Percentiles rank a stretch among this genome's conserved stretches.
phyloP scores from a whole-genome alignment of 2,113 vertebrate species.

The Machaerirhynchus nigripectus region DNA sequence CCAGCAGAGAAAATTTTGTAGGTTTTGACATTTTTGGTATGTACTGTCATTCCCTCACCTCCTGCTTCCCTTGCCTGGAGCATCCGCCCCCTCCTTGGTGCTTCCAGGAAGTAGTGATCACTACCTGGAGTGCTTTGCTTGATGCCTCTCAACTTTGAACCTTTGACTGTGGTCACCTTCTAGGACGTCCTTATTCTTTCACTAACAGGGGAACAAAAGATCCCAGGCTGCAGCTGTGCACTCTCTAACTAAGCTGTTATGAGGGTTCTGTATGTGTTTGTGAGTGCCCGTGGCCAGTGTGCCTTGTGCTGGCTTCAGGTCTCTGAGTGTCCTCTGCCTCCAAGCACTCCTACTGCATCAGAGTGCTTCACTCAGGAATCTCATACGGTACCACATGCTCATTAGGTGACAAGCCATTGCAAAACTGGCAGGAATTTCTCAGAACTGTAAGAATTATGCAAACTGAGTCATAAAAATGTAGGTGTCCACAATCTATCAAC shows the following conservation, averaged over 20 bases:
- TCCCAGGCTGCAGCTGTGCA: background rate
- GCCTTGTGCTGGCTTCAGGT: background rate
- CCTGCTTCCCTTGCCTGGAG: background rate
- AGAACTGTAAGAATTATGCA: background rate
- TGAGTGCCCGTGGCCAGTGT: background rate
- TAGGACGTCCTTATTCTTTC: background rate
- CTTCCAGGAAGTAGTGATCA: background rate
- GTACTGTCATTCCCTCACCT: background rate
- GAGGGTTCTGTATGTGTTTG: background rate
- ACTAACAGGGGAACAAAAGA: background rate
- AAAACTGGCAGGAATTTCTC: background rate
- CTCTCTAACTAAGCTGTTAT: background rate
- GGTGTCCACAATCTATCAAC: background rate
- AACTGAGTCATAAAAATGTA: background rate
- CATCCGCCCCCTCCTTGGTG: no score
- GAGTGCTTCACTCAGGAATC: background rate
- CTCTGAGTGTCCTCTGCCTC: background rate
- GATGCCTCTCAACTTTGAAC: background rate
- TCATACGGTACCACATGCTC: rapidly evolving
- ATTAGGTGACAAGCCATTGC: background rate
- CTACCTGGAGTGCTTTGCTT: background rate
- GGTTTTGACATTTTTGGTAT: background rate
- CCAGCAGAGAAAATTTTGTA: background rate
- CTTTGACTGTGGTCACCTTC: background rate
- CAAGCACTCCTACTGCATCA: background rate